Conservation (phyloP, 64 coral and sea anemone genomes). For the Pocillopora verrucosa region DNA sequence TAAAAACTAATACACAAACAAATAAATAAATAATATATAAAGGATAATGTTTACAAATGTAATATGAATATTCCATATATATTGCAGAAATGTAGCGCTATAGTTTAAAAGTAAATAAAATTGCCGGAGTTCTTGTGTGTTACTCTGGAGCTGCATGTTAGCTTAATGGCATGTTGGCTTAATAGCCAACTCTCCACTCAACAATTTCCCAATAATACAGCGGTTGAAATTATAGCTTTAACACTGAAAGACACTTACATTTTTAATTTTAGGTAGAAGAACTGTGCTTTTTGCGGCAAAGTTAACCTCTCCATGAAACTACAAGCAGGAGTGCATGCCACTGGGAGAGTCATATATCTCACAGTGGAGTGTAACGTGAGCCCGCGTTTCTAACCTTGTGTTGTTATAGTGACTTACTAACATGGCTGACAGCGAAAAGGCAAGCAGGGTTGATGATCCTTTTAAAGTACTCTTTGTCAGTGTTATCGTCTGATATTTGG, state of each 20-base stretch:
- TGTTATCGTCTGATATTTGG: neutral
- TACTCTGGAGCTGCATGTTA: no score
- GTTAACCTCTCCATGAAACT: conserved; percentile 36
- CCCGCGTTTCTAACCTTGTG: neutral
- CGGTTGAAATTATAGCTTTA: neutral
- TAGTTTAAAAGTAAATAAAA: no score
- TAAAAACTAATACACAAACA: no score
- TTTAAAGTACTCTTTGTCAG: neutral
- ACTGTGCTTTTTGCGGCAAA: conserved; percentile 37
- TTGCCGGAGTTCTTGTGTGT: no score
- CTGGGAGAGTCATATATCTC: neutral
- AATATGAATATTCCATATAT: no score
- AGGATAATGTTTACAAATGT: no score
- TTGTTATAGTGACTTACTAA: conserved; percentile 10
- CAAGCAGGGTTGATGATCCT: neutral
- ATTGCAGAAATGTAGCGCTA: no score
- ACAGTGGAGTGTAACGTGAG: neutral
- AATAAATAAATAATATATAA: no score
- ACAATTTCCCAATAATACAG: neutral
- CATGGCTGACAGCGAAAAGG: conserved; percentile 57
- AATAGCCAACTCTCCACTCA: no score
- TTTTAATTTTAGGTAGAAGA: conserved; percentile 45
- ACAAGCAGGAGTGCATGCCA: neutral
- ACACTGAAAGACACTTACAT: conserved; percentile 38
- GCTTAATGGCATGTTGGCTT: no score